Conservation (phyloP, 2,113 vertebrate genomes). For the Psilopogon haemacephalus region DNA sequence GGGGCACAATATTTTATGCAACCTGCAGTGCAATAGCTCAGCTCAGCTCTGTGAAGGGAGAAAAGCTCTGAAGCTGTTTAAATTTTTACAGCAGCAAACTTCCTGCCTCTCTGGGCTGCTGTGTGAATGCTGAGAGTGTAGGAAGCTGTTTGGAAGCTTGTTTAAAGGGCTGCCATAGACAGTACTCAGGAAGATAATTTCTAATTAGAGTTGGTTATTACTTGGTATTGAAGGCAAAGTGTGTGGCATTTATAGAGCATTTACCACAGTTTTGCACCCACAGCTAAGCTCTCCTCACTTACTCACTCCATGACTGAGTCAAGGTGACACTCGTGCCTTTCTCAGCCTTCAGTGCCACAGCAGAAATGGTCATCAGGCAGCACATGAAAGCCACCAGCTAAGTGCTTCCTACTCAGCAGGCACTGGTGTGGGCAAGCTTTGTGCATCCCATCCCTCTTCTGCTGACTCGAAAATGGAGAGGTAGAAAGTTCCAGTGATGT, state of each 20-base stretch:
- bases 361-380: not conserved
- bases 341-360: not conserved
- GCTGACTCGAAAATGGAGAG: not conserved
- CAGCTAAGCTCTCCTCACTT: not conserved
- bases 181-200: not conserved
- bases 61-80: not conserved
- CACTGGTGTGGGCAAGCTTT: not conserved
- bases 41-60: not conserved
- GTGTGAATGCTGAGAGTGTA: not conserved
- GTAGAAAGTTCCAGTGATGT: not conserved
- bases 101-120: not conserved
- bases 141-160: not conserved
- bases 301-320: not conserved
- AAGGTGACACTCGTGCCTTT: not conserved
- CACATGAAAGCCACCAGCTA: not conserved
- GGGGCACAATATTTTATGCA: not conserved
- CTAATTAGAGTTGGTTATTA: not conserved
- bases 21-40: not conserved
- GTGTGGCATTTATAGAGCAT: not conserved
- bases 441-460: not conserved
- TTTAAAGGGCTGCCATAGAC: not conserved
- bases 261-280: not conserved
- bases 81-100: conserved; percentile 26
- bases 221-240: not conserved
- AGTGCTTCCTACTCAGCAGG: not conserved